Evolutionary conservation across 2,888 invertebrate species (phyloP).

Genomic region (Dasypolia templi): DNA sequence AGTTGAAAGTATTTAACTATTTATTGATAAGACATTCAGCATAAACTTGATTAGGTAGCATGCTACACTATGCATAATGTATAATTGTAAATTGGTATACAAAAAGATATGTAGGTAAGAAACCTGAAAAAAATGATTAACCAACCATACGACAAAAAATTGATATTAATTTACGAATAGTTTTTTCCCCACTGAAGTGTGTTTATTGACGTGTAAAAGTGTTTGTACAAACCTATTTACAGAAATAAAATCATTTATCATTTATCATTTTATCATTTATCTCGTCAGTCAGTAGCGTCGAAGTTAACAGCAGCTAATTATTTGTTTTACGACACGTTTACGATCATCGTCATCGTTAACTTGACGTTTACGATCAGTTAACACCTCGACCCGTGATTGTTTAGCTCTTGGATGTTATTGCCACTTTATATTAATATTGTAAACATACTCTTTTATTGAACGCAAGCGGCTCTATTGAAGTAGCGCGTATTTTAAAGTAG

Average conservation of each 20-base stretch:
- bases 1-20: neutral
- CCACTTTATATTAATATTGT: conserved; percentile 83
- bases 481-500: conserved; percentile 30
- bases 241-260: no score
- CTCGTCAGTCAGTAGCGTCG: conserved; percentile 67
- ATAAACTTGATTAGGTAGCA: neutral
- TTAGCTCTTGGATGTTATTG: conserved; percentile 74
- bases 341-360: conserved; percentile 86
- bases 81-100: neutral
- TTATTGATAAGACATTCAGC: neutral
- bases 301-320: conserved; percentile 81
- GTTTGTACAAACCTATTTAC: no score
- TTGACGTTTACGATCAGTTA: conserved; percentile 88
- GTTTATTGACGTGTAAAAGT: no score
- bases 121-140: conserved; percentile 5
- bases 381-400: conserved; percentile 85
- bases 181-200: conserved; percentile 60
- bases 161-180: conserved; percentile 36
- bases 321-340: conserved; percentile 89
- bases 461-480: conserved; percentile 48
- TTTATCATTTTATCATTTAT: no score
- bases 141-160: conserved; percentile 20
- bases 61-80: no score
- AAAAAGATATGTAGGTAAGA: neutral
- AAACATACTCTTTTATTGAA: conserved; percentile 72